phyloP scores from a whole-genome alignment of 2,888 invertebrate species.

The Chrysodeixis includens region DNA sequence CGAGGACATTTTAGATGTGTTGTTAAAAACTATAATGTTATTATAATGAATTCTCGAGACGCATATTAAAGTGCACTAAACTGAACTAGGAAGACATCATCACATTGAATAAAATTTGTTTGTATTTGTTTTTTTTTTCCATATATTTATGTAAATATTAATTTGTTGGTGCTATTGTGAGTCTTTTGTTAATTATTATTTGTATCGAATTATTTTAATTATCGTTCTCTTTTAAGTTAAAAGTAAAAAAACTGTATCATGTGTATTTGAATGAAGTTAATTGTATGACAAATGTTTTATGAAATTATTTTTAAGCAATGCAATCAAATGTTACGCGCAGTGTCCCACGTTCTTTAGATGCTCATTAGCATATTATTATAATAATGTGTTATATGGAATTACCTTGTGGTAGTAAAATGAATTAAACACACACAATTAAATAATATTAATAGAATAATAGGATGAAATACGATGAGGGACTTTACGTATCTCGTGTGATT shows the following conservation, averaged over 20 bases:
- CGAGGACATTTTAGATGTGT: not conserved
- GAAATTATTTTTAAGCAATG: too few relatives aligned
- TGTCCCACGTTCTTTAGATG: not conserved
- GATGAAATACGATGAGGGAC: too few relatives aligned
- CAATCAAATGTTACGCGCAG: not conserved
- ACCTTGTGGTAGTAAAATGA: slow-evolving; percentile 1
- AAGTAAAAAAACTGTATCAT: not conserved
- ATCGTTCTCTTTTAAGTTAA: too few relatives aligned
- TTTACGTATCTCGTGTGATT: slow-evolving; percentile 29
- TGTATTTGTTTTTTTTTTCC: slow-evolving; percentile 8
- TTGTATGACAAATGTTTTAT: not conserved
- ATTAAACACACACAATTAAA: slow-evolving; percentile 29
- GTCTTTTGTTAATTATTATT: slow-evolving; percentile 23
- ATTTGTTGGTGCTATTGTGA: slow-evolving; percentile 48
- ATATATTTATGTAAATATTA: slow-evolving; percentile 17
- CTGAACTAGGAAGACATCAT: not conserved
- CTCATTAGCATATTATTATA: not conserved
- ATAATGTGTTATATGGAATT: slow-evolving; percentile 1
- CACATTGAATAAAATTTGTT: not conserved
- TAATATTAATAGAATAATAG: slow-evolving; percentile 22
- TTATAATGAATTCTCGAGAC: not conserved
- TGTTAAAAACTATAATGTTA: not conserved
- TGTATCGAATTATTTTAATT: not conserved
- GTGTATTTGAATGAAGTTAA: not conserved
- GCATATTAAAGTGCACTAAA: slow-evolving; percentile 4